Evolutionary conservation across 2,113 vertebrate genomes (phyloP).

Genomic region (Pithys albifrons): DNA sequence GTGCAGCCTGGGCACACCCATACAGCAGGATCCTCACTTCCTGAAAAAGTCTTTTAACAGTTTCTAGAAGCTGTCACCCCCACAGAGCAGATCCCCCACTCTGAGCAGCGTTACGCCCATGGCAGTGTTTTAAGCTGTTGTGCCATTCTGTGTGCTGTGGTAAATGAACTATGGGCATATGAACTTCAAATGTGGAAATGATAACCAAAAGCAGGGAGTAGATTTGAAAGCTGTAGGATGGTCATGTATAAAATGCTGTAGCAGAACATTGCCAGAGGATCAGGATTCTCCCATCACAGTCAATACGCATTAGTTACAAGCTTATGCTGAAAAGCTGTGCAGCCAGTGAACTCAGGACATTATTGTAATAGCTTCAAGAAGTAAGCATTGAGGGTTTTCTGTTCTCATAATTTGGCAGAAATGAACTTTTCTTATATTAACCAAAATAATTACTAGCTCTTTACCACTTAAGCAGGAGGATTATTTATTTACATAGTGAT

Average conservation of each 20-base stretch:
- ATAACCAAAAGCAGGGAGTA: not conserved
- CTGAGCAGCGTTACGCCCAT: not conserved
- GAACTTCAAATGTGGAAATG: not conserved
- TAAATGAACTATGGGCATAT: not conserved
- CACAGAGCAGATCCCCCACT: not conserved
- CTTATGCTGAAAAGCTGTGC: not conserved
- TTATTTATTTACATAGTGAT: constrained; percentile 30
- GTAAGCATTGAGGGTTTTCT: not conserved
- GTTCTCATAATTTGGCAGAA: not conserved
- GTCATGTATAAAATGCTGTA: not conserved
- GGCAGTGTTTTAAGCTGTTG: not conserved
- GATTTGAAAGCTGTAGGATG: not conserved
- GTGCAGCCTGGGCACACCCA: not conserved
- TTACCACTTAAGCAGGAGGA: not conserved
- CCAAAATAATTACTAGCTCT: not conserved
- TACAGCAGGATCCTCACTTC: not conserved
- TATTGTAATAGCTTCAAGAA: not conserved
- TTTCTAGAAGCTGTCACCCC: not conserved
- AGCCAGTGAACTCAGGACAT: not conserved
- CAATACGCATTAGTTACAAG: not conserved
- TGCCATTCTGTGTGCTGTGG: not conserved
- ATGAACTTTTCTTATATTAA: not conserved
- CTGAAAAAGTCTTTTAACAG: not conserved
- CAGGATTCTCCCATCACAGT: not conserved
- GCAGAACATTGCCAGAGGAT: not conserved